Evolutionary conservation across 1,140 invertebrate species (phyloP).

Genomic region (Copidosoma floridanum): DNA sequence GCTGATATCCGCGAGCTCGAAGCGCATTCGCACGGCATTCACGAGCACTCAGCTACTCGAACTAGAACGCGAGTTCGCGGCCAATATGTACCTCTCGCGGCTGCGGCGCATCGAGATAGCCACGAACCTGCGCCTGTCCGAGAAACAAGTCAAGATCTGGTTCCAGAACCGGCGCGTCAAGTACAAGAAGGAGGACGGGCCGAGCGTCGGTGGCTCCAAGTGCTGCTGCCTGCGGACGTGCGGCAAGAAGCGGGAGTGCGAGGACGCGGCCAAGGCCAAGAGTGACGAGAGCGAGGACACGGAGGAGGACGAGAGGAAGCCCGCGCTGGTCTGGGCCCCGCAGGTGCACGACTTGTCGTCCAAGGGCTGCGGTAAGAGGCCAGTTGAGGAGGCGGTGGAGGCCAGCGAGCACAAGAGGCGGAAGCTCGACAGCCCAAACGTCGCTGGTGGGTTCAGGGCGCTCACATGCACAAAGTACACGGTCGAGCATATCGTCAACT

Average conservation of each 20-base stretch:
- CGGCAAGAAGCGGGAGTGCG: slow-evolving; percentile 59
- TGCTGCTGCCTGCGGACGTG: slow-evolving; percentile 58
- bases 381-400: background rate
- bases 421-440: background rate
- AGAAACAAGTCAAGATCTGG: slow-evolving; percentile 96
- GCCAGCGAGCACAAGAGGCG: slow-evolving; percentile 16
- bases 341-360: slow-evolving; percentile 35
- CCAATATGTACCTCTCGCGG: slow-evolving; percentile 88
- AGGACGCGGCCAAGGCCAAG: slow-evolving; percentile 29
- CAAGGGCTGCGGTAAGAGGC: slow-evolving; percentile 36
- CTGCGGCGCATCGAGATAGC: slow-evolving; percentile 90
- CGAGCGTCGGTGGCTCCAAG: slow-evolving; percentile 39
- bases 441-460: slow-evolving; percentile 27
- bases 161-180: slow-evolving; percentile 90
- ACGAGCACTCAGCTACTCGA: slow-evolving; percentile 89
- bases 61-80: slow-evolving; percentile 86
- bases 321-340: slow-evolving; percentile 6
- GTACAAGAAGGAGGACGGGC: slow-evolving; percentile 79
- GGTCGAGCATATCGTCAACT: slow-evolving; percentile 53
- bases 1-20: slow-evolving; percentile 63
- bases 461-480: slow-evolving; percentile 51
- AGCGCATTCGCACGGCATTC: slow-evolving; percentile 87
- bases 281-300: slow-evolving; percentile 24
- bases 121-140: slow-evolving; percentile 79
- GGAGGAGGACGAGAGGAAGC: slow-evolving; percentile 22